Base-by-base conservation (phyloP, 92 coral and sea anemone genomes). In the Pocillopora grandis region DNA sequence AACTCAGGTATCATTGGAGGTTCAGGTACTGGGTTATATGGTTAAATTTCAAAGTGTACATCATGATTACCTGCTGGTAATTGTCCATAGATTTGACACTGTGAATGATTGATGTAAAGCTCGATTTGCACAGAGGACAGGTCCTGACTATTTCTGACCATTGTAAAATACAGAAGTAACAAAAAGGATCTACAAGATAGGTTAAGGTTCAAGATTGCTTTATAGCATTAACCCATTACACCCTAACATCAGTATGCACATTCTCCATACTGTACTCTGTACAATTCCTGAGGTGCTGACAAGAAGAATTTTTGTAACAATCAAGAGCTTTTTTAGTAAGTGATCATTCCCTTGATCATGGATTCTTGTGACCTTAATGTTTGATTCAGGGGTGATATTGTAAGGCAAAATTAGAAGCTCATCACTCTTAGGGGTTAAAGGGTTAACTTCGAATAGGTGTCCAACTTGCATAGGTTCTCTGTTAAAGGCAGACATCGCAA, bases 131-230 rank as follows among this genome's bases (percentile, higher is more conserved):
- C 71, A 97, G 73, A 14, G 99, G 99, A 71, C 99, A 97, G 58
- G 97, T 89, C 79, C 90, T 86, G 10, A 92, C 98, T 77, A 97
- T 92, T 83, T 97, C 99, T 37, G 97, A 93, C 99, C 99, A 97
- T 74, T 97, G 99, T 27, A 97, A 89, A 62, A 97, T 97, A 85
- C 99, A 97, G 87, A 91, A 97, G 89, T 92, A 97, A 85, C 99
- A 97, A 75, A 97, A 97, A 31, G 99, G 92, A 97, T 97, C 86
- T 97, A 72, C 52, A 31, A 23, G 59, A 19, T 74, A 5, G 10
- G 83, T 97, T 80, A 97, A 93, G 93, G 93, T 61, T 36, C 33
- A 70, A 61, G 1, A 18, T 10, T 8, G 15, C 1, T 2, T 5
- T 15, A 11, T 73, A 18, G 62, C 35, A 61, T 42, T 42, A 10